A percentile compares a stretch with the other conserved stretches of the same genome.
Conservation (phyloP, 1,140 invertebrate species). For the Anadara kagoshimensis region DNA sequence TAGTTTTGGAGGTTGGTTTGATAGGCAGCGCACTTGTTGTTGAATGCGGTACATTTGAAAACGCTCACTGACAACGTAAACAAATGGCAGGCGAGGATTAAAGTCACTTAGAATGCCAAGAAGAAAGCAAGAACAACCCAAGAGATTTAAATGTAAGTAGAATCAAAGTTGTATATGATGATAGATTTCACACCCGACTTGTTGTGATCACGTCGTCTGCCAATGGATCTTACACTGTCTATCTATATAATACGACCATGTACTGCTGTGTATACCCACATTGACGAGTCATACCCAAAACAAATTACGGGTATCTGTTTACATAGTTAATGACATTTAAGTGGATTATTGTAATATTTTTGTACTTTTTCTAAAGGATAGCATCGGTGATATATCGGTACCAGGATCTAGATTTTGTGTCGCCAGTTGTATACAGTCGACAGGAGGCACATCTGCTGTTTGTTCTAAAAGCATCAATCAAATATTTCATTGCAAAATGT, state of each 20-base stretch:
- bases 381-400: conserved; percentile 5
- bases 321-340: conserved; percentile 28
- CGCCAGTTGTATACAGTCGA: conserved; percentile 16
- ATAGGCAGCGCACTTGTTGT: conserved; percentile 23
- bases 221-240: conserved; percentile 12
- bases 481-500: conserved; percentile 68
- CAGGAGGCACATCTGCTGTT: conserved; percentile 66
- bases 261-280: conserved; percentile 23
- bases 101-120: conserved; percentile 76
- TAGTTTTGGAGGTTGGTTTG: conserved; percentile 50
- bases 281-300: conserved; percentile 34
- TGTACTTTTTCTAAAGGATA: too few species aligned
- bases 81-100: conserved; percentile 43
- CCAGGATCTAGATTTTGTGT: conserved; percentile 34
- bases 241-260: neutral
- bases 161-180: conserved; percentile 1
- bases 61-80: conserved; percentile 37
- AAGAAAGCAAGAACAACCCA: conserved; percentile 80
- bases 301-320: conserved; percentile 50
- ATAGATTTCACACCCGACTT: conserved; percentile 21
- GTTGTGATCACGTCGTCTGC: conserved; percentile 41
- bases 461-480: conserved; percentile 71
- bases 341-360: conserved; percentile 1
- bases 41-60: conserved; percentile 53
- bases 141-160: conserved; percentile 80